Evolutionary conservation across 2,888 invertebrate genomes (phyloP), one percentile per base, ranked within the genome.

Genomic region (Idaea biselata): DNA sequence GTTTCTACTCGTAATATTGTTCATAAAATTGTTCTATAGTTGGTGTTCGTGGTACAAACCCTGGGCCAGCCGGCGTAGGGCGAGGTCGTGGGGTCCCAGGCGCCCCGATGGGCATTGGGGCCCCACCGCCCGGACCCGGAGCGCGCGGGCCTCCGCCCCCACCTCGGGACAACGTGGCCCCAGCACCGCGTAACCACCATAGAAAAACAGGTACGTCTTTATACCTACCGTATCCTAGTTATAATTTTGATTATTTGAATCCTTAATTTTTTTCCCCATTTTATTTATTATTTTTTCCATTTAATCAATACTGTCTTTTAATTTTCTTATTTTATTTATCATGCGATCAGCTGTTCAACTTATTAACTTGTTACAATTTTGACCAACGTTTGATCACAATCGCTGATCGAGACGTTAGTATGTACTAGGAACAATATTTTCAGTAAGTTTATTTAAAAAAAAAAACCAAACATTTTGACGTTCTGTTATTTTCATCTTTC

Each of bases 91-190:
- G 85, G 75, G 74, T 66, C 68, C 76, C 69, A 80, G 71, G 72
- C 75, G 73, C 75, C 72, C 72, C 65, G 79, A 76, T 70, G 76
- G 77, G 68, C 18, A 77, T 78, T 7, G 76, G 84, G 16, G 81
- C 82, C 6, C 77, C 74, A 0, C 81, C 82, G 11, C 76, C 79
- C 16, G 90, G 97, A 59, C 97, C 97, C 6, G 97, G 97, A n/a
- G 97, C 97, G 5, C 93, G 97, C 74, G 97, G 97, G 60, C 97
- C 97, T n/a, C 97, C 97, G 56, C 97, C 96, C 44, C 97, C 97
- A 11, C 97, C 97, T 0, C 92, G 97, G 66, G 96, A 96, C 76
- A 94, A 93, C 81, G 93, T 94, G 79, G 93, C 86, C 64, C 83
- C 88, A 63, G 84, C 82, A 64, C 87, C 86, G 67, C 85, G 91